Percentiles rank a stretch among this genome's conserved stretches.
phyloP scores from a whole-genome alignment of 2,797 vertebrate genomes.

The Oreonectes daqikongensis region DNA sequence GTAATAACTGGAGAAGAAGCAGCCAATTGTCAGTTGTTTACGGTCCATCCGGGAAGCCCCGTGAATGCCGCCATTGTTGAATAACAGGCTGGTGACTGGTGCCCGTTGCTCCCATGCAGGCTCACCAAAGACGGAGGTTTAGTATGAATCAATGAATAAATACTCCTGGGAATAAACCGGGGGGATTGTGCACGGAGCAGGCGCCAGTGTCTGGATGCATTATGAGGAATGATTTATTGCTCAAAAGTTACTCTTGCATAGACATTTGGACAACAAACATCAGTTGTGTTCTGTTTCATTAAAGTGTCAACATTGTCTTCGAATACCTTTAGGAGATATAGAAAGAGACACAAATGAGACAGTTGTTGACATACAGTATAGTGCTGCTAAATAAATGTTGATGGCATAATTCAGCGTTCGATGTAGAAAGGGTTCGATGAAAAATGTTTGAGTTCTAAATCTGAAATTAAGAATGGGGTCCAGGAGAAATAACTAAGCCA shows the following conservation, averaged over 20 bases:
- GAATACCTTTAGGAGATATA: not conserved
- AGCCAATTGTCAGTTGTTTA: slow-evolving; percentile 75
- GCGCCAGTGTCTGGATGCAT: not conserved
- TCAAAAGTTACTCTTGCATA: not conserved
- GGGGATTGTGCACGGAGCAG: slow-evolving; percentile 7
- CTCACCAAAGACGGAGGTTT: slow-evolving; percentile 24
- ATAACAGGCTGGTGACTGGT: slow-evolving; percentile 65
- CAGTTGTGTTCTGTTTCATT: not conserved
- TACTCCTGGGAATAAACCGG: not conserved
- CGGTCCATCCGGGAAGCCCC: slow-evolving; percentile 68
- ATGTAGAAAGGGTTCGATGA: no score
- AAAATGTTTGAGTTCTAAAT: no score
- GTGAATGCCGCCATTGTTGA: slow-evolving; percentile 77
- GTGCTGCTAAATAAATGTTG: not conserved
- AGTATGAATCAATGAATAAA: slow-evolving; percentile 20
- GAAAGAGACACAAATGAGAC: not conserved
- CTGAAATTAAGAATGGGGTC: no score
- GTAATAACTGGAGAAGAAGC: slow-evolving; percentile 71
- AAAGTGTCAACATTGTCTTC: not conserved
- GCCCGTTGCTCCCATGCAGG: slow-evolving; percentile 55
- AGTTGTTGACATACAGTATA: not conserved
- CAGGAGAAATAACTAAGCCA: no score
- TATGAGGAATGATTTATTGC: not conserved
- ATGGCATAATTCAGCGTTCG: no score
- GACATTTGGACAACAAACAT: not conserved